phyloP scores from a whole-genome alignment of 2,113 vertebrate genomes.

The Notothenia rossii region DNA sequence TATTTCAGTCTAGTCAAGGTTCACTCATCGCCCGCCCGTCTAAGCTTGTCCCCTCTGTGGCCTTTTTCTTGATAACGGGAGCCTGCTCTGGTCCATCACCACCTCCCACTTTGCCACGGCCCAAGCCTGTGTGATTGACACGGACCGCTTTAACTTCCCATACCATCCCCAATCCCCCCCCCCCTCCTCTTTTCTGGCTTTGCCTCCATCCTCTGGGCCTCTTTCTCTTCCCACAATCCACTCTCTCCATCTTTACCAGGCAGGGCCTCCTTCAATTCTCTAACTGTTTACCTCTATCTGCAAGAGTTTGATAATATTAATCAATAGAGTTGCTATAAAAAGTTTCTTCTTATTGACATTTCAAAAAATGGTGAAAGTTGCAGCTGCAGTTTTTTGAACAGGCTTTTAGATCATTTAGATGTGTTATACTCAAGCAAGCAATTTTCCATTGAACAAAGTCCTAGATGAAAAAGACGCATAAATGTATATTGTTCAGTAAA shows the following conservation, averaged over 20 bases:
- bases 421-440: not conserved
- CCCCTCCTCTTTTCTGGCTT: slow-evolving; percentile 1
- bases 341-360: not conserved
- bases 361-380: not conserved
- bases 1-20: slow-evolving; percentile 36
- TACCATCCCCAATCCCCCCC: not conserved
- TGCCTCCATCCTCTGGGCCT: not conserved
- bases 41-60: slow-evolving; percentile 63
- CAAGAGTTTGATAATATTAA: not conserved
- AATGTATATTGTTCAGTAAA: not conserved
- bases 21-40: slow-evolving; percentile 59
- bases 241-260: not conserved
- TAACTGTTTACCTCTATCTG: slow-evolving; percentile 2
- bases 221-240: slow-evolving; percentile 29
- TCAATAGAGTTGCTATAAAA: not conserved
- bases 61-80: slow-evolving; percentile 62
- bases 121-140: slow-evolving; percentile 52
- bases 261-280: not conserved
- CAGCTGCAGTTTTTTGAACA: not conserved
- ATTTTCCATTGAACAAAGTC: slow-evolving; percentile 7
- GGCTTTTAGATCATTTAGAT: not conserved
- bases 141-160: slow-evolving; percentile 27
- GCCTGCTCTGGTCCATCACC: slow-evolving; percentile 65
- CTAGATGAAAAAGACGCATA: slow-evolving; percentile 1
- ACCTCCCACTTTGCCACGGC: slow-evolving; percentile 68